Evolutionary conservation across 2,113 vertebrate species (phyloP).

Genomic region (Terrapene triunguis): DNA sequence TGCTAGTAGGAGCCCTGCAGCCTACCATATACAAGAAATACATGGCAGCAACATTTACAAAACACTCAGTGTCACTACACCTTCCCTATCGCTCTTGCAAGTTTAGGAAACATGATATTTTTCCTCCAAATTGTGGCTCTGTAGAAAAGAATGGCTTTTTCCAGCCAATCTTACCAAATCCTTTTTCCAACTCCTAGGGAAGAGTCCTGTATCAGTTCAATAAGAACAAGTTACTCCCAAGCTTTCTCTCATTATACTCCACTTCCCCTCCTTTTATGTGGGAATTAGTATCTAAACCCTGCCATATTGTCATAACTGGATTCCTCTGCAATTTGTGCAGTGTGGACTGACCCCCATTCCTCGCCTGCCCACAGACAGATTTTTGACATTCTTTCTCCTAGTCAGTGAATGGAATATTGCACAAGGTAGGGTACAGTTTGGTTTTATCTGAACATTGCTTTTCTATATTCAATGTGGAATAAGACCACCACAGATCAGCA

Average conservation of each 20-base stretch:
- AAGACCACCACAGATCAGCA: background rate
- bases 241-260: background rate
- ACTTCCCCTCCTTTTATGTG: background rate
- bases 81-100: background rate
- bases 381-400: background rate
- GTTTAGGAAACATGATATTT: background rate
- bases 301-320: background rate
- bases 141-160: background rate
- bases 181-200: background rate
- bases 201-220: background rate
- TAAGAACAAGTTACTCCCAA: background rate
- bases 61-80: background rate
- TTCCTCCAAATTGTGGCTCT: background rate
- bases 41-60: background rate
- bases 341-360: background rate
- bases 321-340: background rate
- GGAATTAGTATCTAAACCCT: background rate
- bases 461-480: background rate
- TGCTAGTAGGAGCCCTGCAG: background rate
- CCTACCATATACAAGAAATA: background rate
- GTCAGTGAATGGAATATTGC: background rate
- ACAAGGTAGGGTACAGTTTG: background rate
- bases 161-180: background rate
- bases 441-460: background rate
- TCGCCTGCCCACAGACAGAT: background rate